A percentile compares a stretch with the other conserved stretches of the same genome.
phyloP scores from a whole-genome alignment of 2,113 vertebrate genomes.

The Procavia capensis region DNA sequence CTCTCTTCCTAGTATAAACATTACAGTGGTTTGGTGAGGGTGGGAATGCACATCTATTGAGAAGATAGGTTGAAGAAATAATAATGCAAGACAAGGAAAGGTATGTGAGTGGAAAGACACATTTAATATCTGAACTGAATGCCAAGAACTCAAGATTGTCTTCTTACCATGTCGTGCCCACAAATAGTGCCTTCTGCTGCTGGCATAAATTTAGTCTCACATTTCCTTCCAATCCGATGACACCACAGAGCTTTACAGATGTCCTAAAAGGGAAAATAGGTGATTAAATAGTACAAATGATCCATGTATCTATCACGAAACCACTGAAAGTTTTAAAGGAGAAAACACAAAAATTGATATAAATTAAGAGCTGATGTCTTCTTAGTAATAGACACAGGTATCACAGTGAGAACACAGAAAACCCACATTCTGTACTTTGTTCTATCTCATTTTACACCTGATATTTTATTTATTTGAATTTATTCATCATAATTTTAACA shows the following conservation, averaged over 20 bases:
- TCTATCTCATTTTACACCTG: neutral
- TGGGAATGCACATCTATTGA: neutral
- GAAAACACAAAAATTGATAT: neutral
- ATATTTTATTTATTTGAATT: neutral
- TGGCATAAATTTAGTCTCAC: constrained; percentile 97
- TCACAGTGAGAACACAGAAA: neutral
- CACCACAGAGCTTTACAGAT: constrained; percentile 97
- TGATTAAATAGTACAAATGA: neutral
- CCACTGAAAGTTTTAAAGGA: neutral
- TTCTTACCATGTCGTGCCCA: constrained; percentile 92
- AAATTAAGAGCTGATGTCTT: neutral
- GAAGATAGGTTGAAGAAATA: neutral
- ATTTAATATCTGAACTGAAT: too few species aligned
- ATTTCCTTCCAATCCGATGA: constrained; percentile 94
- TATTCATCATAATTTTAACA: neutral
- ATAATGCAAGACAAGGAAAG: neutral
- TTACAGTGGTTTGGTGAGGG: neutral
- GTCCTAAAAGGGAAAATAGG: constrained; percentile 85
- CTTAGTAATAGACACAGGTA: accelerated
- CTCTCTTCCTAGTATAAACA: neutral
- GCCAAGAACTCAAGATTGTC: accelerated
- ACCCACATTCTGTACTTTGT: too few species aligned
- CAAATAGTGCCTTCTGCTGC: constrained; percentile 94
- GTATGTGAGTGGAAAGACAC: accelerated
- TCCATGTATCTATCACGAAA: neutral